Evolutionary conservation across 2,113 vertebrate genomes (phyloP).

Genomic region (Podilymbus podiceps): DNA sequence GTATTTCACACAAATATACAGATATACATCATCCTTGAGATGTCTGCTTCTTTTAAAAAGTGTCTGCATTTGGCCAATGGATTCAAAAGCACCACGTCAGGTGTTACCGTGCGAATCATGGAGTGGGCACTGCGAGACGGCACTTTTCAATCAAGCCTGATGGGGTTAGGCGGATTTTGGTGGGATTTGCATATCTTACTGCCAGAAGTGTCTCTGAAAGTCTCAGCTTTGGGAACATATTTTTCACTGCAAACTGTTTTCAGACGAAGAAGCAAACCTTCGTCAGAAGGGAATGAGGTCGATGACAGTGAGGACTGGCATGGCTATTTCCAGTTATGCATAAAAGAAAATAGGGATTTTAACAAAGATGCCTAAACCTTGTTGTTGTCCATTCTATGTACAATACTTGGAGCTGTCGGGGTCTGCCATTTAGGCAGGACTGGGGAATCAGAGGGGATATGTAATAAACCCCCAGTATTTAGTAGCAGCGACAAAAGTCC

Average conservation of each 20-base stretch:
- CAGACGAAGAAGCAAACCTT: neutral
- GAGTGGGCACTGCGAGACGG: accelerated
- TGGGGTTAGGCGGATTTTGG: neutral
- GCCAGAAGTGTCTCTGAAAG: neutral
- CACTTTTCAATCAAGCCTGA: neutral
- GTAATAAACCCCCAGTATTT: neutral
- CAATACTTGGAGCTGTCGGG: neutral
- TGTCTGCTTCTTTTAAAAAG: neutral
- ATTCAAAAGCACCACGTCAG: accelerated
- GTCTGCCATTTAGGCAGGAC: neutral
- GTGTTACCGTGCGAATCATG: accelerated
- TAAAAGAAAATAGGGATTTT: neutral
- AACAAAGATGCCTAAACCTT: neutral
- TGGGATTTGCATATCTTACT: neutral
- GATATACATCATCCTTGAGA: neutral
- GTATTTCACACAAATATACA: neutral
- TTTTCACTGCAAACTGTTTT: neutral
- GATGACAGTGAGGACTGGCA: neutral
- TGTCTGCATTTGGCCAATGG: neutral
- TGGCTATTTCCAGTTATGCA: neutral
- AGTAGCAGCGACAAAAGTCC: neutral
- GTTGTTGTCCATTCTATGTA: neutral
- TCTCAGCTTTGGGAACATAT: accelerated
- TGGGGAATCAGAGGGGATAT: neutral
- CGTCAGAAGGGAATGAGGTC: neutral